Conservation (phyloP, 1,140 invertebrate genomes). For the Tetramorium alpestre region DNA sequence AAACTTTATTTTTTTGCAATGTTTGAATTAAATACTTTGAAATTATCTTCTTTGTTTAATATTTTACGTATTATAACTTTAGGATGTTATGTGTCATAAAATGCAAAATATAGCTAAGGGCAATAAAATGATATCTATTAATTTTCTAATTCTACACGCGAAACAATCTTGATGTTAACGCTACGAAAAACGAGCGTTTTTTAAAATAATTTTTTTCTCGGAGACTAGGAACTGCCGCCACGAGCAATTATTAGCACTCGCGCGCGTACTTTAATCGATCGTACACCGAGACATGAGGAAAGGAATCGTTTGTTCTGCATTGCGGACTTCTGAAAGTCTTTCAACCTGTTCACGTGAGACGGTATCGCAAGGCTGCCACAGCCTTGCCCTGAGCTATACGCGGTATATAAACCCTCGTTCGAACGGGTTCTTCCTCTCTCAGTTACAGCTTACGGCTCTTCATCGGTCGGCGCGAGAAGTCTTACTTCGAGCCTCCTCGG, state of each 20-base stretch:
- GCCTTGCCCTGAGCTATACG: slow-evolving; percentile 76
- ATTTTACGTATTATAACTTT: neutral
- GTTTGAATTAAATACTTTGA: neutral
- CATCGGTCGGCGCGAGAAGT: slow-evolving; percentile 68
- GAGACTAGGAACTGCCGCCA: slow-evolving; percentile 32
- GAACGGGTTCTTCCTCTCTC: slow-evolving; percentile 74
- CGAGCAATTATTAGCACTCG: slow-evolving; percentile 66
- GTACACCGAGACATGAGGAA: slow-evolving; percentile 63
- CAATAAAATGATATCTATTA: neutral
- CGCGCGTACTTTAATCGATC: slow-evolving; percentile 68
- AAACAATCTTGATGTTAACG: neutral
- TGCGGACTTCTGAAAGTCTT: slow-evolving; percentile 70
- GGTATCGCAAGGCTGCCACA: slow-evolving; percentile 75
- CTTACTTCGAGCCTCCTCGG: slow-evolving; percentile 67
- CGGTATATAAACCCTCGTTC: slow-evolving; percentile 76
- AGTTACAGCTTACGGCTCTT: slow-evolving; percentile 71
- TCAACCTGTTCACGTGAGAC: slow-evolving; percentile 74
- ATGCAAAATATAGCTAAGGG: neutral
- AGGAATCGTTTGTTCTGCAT: slow-evolving; percentile 77
- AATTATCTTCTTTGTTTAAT: neutral
- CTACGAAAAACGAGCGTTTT: neutral
- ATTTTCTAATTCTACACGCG: neutral
- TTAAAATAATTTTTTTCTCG: slow-evolving; percentile 13
- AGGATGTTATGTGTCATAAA: neutral
- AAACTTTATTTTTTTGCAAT: neutral